Base-by-base conservation (phyloP, 2,888 invertebrate species). In the Tipula vernalis region DNA sequence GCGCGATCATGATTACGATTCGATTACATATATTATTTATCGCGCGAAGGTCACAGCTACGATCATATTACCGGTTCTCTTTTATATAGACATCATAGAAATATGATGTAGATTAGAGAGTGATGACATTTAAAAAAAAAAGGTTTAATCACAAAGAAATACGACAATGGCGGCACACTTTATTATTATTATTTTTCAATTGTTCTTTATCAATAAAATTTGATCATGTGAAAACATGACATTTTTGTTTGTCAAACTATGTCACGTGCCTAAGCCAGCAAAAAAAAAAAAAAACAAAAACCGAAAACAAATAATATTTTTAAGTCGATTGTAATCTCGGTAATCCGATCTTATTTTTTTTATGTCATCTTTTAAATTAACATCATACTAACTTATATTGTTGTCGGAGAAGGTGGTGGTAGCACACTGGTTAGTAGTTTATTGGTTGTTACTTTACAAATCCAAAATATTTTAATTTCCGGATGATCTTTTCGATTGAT, bases 321-420 rank as follows among this genome's bases (percentile, higher is more conserved):
- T 71, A 71, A 71, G 28, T 71, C 71, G 71, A 28, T 28, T 71
- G 71, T 71, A 71, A 71, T 71, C 71, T 71, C 71, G 28, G 71
- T 71, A 71, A 71, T 71, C 71, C 71, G 71, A 71, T 71, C 71
- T 71, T 71, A 71, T 28, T 18, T 71, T 57, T 71, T 51, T 71
- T 71, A 71, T 71, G 71, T 71, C 71, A 71, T 71, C 71, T 71
- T 71, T 71, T 71, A 71, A 71, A 71, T 71, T 71, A 71, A 71
- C 71, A 71, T 71, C 71, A 71, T 10, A 71, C 28, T 71, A 71
- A 71, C 71, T 71, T 71, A 71, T 71, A 28, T 28, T 71, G 71
- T 71, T 71, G 71, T 71, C 28, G 18, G 71, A 10, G 71, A n/a
- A 2, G 0, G 28, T 71, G 28, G 71, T 13, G 71, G 71, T 71